Evolutionary conservation across 1,140 invertebrate species (phyloP).

Genomic region (Aphelenchoides fujianensis): DNA sequence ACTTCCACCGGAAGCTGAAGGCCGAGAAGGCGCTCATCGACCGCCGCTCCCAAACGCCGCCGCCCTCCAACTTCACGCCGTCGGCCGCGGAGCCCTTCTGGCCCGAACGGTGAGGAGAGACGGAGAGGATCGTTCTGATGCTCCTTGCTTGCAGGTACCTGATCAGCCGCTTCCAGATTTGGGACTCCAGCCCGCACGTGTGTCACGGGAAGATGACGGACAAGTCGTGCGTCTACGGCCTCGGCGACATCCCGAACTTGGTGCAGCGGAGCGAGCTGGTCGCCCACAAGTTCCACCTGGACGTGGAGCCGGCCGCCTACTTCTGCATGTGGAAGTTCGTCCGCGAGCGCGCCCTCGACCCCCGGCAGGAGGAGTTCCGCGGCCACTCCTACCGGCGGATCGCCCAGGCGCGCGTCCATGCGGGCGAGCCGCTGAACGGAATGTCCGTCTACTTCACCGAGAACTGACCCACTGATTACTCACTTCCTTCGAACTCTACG

Average conservation of each 20-base stretch:
- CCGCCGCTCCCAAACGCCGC: neutral
- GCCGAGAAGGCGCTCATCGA: slow-evolving; percentile 1
- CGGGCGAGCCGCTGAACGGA: slow-evolving; percentile 18
- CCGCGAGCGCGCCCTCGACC: slow-evolving; percentile 35
- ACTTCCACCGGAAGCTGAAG: slow-evolving; percentile 26
- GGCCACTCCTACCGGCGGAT: slow-evolving; percentile 32
- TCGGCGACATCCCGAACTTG: slow-evolving; percentile 45
- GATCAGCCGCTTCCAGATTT: slow-evolving; percentile 43
- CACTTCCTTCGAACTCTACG: neutral
- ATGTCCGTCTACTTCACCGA: slow-evolving; percentile 24
- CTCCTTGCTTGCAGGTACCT: slow-evolving; percentile 26
- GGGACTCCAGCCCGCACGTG: slow-evolving; percentile 14
- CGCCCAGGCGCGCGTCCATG: slow-evolving; percentile 29
- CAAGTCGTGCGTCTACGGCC: slow-evolving; percentile 53
- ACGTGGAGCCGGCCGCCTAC: slow-evolving; percentile 52
- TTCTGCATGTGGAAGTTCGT: slow-evolving; percentile 39
- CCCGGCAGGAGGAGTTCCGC: slow-evolving; percentile 20
- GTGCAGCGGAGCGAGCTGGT: slow-evolving; percentile 47
- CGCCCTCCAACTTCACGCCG: neutral
- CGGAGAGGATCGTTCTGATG: slow-evolving; percentile 21
- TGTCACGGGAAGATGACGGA: slow-evolving; percentile 9
- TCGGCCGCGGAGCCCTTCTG: neutral
- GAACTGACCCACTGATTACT: neutral
- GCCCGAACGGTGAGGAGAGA: neutral
- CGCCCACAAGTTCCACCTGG: slow-evolving; percentile 55